Base-by-base conservation (phyloP, 2,797 vertebrate species). In the Aselliscus stoliczkanus region DNA sequence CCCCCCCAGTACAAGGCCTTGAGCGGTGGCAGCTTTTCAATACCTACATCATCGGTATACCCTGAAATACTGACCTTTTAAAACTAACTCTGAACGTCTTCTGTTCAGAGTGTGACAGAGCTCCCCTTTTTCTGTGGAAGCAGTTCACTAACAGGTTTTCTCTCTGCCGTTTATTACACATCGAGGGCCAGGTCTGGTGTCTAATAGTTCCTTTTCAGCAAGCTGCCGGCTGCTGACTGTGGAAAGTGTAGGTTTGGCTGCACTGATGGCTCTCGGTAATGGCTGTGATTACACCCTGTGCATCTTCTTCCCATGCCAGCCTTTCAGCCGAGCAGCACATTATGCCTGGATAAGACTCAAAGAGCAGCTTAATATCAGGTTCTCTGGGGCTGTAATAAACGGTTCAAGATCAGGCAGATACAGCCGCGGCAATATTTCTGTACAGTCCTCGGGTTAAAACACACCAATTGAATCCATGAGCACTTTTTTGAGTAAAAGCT, bases 281-380 rank as follows among this genome's bases (percentile, higher is more conserved):
- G 98, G 98, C 98, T 98, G 98, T 98, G 98, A 99, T 99, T 98
- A 99, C 98, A 98, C 98, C 98, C 98, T 98, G 98, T 81, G 98
- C 98, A 97, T 98, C 98, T 97, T 98, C 98, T 98, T 98, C 98
- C 96, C 97, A 91, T 93, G 92, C 98, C 97, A 98, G 98, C 98
- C 98, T 98, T 98, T 98, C 98, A 98, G 93, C 50, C 58, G 95
- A 98, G 98, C 97, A 96, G 97, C 97, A 96, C 98, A 98, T 98
- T 98, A 98, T 96, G 98, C 98, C 98, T 98, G 98, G 97, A 98
- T 98, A 98, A 98, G 98, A 97, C 98, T 98, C 98, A 98, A 98
- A 98, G 98, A 98, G 98, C 98, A 82, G 98, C 97, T 98, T 98
- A 98, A 98, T 98, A 97, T 97, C 98, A 98, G 98, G 98, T 98